phyloP scores from a whole-genome alignment of 1,140 invertebrate species.

The Drosophila parabipectinata region DNA sequence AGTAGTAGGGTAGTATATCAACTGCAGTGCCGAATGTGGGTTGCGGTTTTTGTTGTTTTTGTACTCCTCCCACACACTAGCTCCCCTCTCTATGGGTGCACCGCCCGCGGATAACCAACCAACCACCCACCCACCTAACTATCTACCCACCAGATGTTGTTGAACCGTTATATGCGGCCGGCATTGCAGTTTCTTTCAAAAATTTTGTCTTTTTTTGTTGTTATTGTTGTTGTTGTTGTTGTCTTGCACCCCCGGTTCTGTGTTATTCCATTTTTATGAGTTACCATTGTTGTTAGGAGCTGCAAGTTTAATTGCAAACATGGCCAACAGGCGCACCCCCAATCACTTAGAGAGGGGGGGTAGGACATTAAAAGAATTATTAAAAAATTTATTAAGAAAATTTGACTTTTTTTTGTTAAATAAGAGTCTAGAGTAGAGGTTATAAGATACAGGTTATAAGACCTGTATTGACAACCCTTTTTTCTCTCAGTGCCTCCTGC shows the following conservation, averaged over 20 bases:
- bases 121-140: conserved; percentile 1
- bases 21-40: conserved; percentile 72
- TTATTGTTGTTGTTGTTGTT: no score
- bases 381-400: no score
- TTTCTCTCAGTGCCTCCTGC: conserved; percentile 15
- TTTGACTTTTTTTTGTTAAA: no score
- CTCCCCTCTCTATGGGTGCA: conserved; percentile 11
- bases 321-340: conserved; percentile 35
- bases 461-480: no score
- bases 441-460: no score
- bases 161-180: conserved; percentile 69
- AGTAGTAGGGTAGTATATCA: conserved; percentile 80
- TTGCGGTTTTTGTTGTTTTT: conserved; percentile 51
- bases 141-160: conserved; percentile 65
- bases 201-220: conserved; percentile 28
- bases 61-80: conserved; percentile 23
- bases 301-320: conserved; percentile 79
- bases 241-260: conserved; percentile 12
- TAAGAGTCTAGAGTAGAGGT: no score
- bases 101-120: conserved; percentile 14
- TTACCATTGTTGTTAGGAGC: conserved; percentile 69
- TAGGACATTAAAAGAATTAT: no score
- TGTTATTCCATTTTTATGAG: conserved; percentile 62
- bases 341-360: not conserved
- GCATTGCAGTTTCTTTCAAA: conserved; percentile 68